phyloP scores from a whole-genome alignment of 2,888 invertebrate genomes.

The Lasioglossum malachurum region DNA sequence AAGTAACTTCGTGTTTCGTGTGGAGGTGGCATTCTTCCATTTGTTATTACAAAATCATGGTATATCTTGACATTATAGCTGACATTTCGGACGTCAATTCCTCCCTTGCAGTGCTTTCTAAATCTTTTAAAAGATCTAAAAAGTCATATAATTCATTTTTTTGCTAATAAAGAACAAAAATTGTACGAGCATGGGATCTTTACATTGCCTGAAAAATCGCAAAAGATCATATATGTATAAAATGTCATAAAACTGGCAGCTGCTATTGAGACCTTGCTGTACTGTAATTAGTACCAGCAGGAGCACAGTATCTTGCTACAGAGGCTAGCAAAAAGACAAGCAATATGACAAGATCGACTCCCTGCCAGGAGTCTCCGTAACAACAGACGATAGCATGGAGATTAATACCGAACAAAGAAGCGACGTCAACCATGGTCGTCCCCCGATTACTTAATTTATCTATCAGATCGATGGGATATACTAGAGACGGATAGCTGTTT shows the following conservation, averaged over 20 bases:
- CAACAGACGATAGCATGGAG: constrained; percentile 16
- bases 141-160: too few species aligned
- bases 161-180: too few species aligned
- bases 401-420: constrained; percentile 13
- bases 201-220: too few species aligned
- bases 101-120: too few species aligned
- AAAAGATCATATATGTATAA: too few species aligned
- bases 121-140: too few species aligned
- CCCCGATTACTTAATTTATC: constrained; percentile 28
- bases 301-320: background rate
- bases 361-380: background rate
- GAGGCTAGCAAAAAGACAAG: background rate
- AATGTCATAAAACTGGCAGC: background rate
- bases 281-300: background rate
- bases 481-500: constrained; percentile 11
- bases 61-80: too few species aligned
- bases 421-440: constrained; percentile 33
- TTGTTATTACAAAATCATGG: too few species aligned
- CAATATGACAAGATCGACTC: background rate
- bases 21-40: too few species aligned
- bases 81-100: too few species aligned
- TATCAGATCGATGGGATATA: constrained; percentile 15
- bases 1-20: too few species aligned
- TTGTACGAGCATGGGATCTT: too few species aligned
- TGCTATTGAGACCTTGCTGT: background rate